phyloP scores from a whole-genome alignment of 2,797 vertebrate genomes.

The Botia kubotai region DNA sequence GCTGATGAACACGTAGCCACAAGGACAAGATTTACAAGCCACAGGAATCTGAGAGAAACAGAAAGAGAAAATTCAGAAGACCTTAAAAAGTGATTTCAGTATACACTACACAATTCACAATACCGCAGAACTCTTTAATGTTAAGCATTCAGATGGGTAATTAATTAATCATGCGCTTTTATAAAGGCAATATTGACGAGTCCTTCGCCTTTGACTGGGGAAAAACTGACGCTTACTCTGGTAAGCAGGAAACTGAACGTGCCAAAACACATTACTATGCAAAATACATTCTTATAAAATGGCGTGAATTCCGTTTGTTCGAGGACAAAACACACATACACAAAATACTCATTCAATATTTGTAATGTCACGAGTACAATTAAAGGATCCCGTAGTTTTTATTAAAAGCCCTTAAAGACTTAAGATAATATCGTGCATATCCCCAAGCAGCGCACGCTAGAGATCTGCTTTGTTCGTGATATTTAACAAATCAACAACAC shows the following conservation, averaged over 20 bases:
- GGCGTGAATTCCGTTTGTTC: background rate
- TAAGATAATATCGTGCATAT: background rate
- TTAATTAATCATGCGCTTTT: too few species aligned
- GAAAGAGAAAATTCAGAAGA: constrained; percentile 23
- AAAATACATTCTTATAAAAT: background rate
- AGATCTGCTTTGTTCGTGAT: background rate
- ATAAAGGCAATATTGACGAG: too few species aligned
- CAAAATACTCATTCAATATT: background rate
- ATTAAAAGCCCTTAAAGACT: background rate
- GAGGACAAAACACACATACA: background rate
- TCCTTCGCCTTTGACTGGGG: background rate
- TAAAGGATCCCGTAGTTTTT: background rate
- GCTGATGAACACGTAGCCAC: constrained; percentile 97
- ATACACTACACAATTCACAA: background rate
- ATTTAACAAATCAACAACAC: background rate
- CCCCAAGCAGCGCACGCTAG: background rate
- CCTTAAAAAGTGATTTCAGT: background rate
- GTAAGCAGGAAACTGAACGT: constrained; percentile 24
- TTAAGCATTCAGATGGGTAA: background rate
- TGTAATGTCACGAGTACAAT: background rate
- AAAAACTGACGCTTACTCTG: constrained; percentile 11
- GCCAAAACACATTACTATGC: constrained; percentile 16
- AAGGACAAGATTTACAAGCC: constrained; percentile 96
- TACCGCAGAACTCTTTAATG: background rate
- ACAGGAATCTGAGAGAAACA: constrained; percentile 88